Evolutionary conservation across 2,797 vertebrate genomes (phyloP).

Genomic region (Smutsia gigantea): DNA sequence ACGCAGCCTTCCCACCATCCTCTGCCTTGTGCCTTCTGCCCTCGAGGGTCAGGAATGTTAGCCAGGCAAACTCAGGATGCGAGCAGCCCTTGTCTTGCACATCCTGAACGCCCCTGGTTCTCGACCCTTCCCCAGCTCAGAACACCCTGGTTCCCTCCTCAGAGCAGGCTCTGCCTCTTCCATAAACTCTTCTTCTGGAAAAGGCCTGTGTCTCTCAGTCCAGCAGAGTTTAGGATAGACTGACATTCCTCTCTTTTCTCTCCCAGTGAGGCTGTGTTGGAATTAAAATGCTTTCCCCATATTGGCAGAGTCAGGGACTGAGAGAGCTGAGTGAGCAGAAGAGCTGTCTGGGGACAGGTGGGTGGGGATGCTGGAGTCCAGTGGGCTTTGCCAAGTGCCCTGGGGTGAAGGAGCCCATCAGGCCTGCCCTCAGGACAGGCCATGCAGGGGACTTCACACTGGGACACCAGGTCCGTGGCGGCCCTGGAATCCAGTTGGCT

Average conservation of each 20-base stretch:
- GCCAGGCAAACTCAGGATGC: not conserved
- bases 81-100: not conserved
- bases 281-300: not conserved
- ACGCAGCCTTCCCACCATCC: fast-evolving
- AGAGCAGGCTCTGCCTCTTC: not conserved
- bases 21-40: fast-evolving
- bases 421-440: not conserved
- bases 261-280: not conserved
- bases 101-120: not conserved
- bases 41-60: fast-evolving
- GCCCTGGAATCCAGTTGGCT: not conserved
- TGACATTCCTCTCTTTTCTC: not conserved
- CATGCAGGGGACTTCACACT: not conserved
- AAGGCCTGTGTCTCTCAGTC: not conserved
- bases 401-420: not conserved
- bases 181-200: not conserved
- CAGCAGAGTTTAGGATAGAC: not conserved
- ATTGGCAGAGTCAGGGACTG: not conserved
- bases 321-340: not conserved
- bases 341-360: not conserved
- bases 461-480: too few relatives aligned
- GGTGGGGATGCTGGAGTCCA: not conserved
- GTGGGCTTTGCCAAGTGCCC: not conserved
- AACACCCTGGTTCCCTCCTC: not conserved
- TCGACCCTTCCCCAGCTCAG: not conserved